Base-by-base conservation (phyloP, 2,888 invertebrate genomes). In the Augochlorella aurata region DNA sequence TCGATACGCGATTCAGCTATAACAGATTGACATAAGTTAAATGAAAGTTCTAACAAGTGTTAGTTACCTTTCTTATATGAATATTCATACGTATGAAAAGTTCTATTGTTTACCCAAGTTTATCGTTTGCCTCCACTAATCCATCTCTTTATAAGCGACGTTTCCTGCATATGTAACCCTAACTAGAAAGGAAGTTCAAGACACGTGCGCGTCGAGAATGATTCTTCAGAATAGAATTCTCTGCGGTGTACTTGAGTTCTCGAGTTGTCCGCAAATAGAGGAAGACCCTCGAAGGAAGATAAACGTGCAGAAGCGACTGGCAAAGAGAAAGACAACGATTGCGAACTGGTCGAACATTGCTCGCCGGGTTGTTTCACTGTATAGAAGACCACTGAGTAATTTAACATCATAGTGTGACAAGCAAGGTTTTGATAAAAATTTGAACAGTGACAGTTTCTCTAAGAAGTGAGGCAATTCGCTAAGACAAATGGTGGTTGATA, bases 171-270 rank as follows among this genome's bases (percentile, higher is more conserved):
- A 47, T 14, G 24, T 18, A 3, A 29, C 18, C 24, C n/a, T 24
- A 49, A 29, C n/a, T n/a, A 63, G 50, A 63, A 47, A 18, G 45
- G 45, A 52, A 21, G 29, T 63, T 45, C 8, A 18, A 69, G 77
- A 50, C 69, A 81, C 49, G 77, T 49, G 65, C 70, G 44, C 58
- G 70, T 77, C 49, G 45, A 24, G 58, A 44, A 81, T 69, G 66
- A 77, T 82, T 74, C 54, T 52, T 74, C 50, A 61, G 63, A 52
- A 63, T 70, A 65, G 58, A 84, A 84, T 84, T 81, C 77, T 79
- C 80, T 65, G 45, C 47, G 67, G 72, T 69, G 72, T 61, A 54
- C 52, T 84, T 65, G 44, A 75, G 54, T 75, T 75, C 68, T 72
- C 72, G 49, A 63, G 71, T 70, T 74, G 74, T 81, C 68, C 72